phyloP scores from a whole-genome alignment of 2,113 vertebrate genomes.

The Labeo rohita region DNA sequence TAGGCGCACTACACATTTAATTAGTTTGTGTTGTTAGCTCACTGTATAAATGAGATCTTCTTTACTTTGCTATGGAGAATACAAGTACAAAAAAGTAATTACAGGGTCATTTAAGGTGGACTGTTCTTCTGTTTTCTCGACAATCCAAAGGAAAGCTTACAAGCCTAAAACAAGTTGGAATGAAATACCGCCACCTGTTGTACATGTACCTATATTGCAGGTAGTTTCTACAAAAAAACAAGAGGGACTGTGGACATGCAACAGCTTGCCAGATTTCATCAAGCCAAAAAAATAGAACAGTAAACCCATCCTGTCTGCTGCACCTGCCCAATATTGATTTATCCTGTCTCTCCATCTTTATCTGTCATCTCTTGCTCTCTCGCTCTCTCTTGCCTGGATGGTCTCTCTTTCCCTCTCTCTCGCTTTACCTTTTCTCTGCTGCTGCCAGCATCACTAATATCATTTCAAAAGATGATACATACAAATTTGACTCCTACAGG shows the following conservation, averaged over 20 bases:
- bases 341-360: conserved; percentile 48
- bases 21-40: background rate
- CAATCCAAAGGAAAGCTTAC: background rate
- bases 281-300: conserved; percentile 52
- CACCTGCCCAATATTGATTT: conserved; percentile 51
- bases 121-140: background rate
- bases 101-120: conserved; percentile 21
- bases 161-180: background rate
- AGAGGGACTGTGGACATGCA: conserved; percentile 30
- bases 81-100: conserved; percentile 15
- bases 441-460: conserved; percentile 57
- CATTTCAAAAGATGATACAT: conserved; percentile 55
- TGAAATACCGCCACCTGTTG: conserved; percentile 48
- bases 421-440: conserved; percentile 21
- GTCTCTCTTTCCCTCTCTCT: background rate
- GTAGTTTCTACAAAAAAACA: background rate
- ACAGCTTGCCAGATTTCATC: conserved; percentile 53
- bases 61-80: background rate
- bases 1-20: background rate
- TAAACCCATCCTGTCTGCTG: conserved; percentile 45
- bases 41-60: background rate
- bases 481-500: conserved; percentile 54
- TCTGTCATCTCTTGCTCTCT: conserved; percentile 39
- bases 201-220: background rate
- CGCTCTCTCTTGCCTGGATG: background rate